Evolutionary conservation across 2,888 invertebrate genomes (phyloP).

Genomic region (Rotaria socialis): DNA sequence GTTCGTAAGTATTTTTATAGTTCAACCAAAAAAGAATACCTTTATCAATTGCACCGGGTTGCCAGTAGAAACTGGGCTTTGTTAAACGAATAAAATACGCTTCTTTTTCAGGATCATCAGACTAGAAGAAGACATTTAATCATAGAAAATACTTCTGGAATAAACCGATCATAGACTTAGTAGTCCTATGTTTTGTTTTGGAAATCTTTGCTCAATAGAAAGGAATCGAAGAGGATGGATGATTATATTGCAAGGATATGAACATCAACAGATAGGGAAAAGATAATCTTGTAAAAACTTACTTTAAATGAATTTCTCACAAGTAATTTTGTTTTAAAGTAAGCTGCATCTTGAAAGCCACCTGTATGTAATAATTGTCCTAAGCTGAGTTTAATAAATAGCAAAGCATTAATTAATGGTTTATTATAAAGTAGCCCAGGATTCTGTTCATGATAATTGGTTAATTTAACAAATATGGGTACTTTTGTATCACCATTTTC

Average conservation of each 20-base stretch:
- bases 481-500: constrained; percentile 39
- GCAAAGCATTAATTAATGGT: constrained; percentile 14
- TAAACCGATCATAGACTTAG: too few relatives aligned
- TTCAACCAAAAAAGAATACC: constrained; percentile 92
- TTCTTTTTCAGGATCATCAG: neutral
- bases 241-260: too few relatives aligned
- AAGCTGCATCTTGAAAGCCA: constrained; percentile 56
- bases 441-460: neutral
- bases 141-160: too few relatives aligned
- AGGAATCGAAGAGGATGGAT: too few relatives aligned
- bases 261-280: too few relatives aligned
- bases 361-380: constrained; percentile 29
- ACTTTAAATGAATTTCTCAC: constrained; percentile 60
- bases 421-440: neutral
- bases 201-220: too few relatives aligned
- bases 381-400: constrained; percentile 10
- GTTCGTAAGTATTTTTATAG: constrained; percentile 95
- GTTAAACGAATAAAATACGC: constrained; percentile 70
- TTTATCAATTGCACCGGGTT: constrained; percentile 93
- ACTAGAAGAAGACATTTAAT: too few relatives aligned
- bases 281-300: constrained; percentile 24
- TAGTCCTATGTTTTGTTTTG: too few relatives aligned
- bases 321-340: constrained; percentile 89
- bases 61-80: constrained; percentile 87
- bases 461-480: neutral